A percentile compares a stretch with the other conserved stretches of the same genome.
Evolutionary conservation across 2,113 vertebrate genomes (phyloP).

Genomic region (Lutjanus erythropterus): DNA sequence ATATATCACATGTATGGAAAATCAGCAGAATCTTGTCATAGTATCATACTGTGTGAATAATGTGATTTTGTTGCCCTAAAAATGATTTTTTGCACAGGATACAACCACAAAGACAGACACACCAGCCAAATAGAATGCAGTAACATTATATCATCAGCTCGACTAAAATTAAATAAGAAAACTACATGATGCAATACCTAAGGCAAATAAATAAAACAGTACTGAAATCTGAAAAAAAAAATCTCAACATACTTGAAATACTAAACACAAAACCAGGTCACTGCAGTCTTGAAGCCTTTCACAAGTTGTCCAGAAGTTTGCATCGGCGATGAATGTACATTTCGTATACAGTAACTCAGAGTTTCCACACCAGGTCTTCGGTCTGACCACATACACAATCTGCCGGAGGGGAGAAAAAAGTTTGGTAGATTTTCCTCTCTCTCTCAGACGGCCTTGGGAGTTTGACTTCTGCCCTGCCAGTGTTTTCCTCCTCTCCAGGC

Average conservation of each 20-base stretch:
- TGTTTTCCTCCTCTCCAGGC: constrained; percentile 78
- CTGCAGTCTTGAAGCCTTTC: constrained; percentile 19
- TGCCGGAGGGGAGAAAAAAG: constrained; percentile 78
- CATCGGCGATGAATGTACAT: constrained; percentile 43
- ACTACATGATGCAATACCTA: background rate
- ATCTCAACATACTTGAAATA: background rate
- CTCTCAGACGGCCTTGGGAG: constrained; percentile 69
- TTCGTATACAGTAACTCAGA: constrained; percentile 60
- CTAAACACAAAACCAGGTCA: constrained; percentile 31
- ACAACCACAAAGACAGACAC: background rate
- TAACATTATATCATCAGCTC: constrained; percentile 1
- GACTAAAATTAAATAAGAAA: background rate
- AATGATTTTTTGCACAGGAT: background rate
- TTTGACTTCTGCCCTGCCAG: constrained; percentile 84
- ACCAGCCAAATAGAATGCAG: background rate
- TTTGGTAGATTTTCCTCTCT: constrained; percentile 68
- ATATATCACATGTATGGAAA: background rate
- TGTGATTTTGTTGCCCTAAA: background rate
- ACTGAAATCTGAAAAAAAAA: background rate
- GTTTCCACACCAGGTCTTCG: constrained; percentile 60
- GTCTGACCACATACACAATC: constrained; percentile 61
- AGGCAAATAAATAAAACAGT: background rate
- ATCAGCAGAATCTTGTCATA: background rate
- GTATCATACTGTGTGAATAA: background rate
- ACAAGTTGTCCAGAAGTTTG: constrained; percentile 59